Base-by-base conservation (phyloP, 2,797 vertebrate genomes). In the Acomys russatus region DNA sequence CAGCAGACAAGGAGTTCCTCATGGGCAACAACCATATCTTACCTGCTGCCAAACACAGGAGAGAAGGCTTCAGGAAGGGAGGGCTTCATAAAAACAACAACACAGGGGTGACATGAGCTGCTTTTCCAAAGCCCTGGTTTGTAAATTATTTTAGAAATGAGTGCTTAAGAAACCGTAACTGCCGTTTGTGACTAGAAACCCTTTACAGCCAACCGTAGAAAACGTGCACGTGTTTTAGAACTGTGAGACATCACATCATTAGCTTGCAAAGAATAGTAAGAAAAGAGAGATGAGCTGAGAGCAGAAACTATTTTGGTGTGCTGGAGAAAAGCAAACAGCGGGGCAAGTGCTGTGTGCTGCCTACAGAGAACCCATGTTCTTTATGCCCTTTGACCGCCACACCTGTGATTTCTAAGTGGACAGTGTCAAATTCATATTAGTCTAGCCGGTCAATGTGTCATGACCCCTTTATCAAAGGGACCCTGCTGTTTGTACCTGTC, bases 131-230 rank as follows among this genome's bases (percentile, higher is more conserved):
- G 44, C 6, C 14, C 61, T 35, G 30, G 54, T 38, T 88, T 56
- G 56, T 73, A 82, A 94, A 74, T 80, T 82, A 79, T 54, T 64
- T 90, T 88, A 85, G 18, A 54, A 92, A 63, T 64, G 38, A 66
- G 63, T 84, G 86, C 49, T 87, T 82, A 84, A 92, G 51, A 70
- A 90, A 76, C 87, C 44, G 79, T 44, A 79, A 63, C 25, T 76
- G 68, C 83, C 71, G 88, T 85, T 96, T 86, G 20, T 38, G 91
- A 59, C n/a, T 71, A 70, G 33, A 89, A 92, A 96, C 28, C 28
- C 59, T 87, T 80, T 56, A 6, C 7, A 54, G 85, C 68, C 91
- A 92, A 51, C 71, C 85, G 92, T 82, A 77, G 0, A 15, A 61
- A 49, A 92, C 64, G 49, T 73, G 51, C 79, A 76, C 4, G 51